Evolutionary conservation across 2,113 vertebrate species (phyloP), one percentile per base, ranked within the genome.

Genomic region (Tragelaphus buxtoni): DNA sequence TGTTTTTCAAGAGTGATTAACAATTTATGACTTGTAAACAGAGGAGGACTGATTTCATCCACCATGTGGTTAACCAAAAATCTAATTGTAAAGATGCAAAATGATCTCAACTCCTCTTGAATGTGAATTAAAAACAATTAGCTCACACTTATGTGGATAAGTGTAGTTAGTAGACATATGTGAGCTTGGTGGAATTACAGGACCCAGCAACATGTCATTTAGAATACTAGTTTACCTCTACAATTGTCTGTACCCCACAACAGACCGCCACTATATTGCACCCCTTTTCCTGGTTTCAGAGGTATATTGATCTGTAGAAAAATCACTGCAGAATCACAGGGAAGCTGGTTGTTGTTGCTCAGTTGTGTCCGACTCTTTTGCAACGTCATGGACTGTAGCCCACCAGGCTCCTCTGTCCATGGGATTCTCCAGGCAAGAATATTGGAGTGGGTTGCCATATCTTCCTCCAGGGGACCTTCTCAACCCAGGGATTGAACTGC

Each of bases 81-180:
- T 13, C 28, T 51, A 79, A 39, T 96, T 96, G 92, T 80, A 83
- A 91, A 95, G 63, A 51, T 82, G 13, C 18, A 79, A 63, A 94
- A 51, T 88, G 53, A 94, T 93, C 47, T 82, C 32, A 86, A 4
- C n/a, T 85, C 30, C 12, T 76, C 24, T 88, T 47, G 65, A 47
- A 22, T 16, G 30, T 53, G 82, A 88, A 26, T 88, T 55, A 81
- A 88, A 95, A 89, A n/a, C 13, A 82, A 30, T 63, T 74, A 24
- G 53, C 60, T 91, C 76, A 85, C 11, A 51, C 12, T 83, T 65
- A 79, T 53, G 35, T 17, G 5, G n/a, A 9, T 51, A 84, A 84
- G 8, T 58, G 22, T 77, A 47, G 22, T 51, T 60, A 49, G 77
- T 56, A 80, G 65, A 84, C 35, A 20, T 26, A 58, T 24, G 80